These are phyloP conservation scores for Fundulus diaphanus DNA, from an alignment of 2,797 vertebrate species.

Conservation along the genomic window DNA sequence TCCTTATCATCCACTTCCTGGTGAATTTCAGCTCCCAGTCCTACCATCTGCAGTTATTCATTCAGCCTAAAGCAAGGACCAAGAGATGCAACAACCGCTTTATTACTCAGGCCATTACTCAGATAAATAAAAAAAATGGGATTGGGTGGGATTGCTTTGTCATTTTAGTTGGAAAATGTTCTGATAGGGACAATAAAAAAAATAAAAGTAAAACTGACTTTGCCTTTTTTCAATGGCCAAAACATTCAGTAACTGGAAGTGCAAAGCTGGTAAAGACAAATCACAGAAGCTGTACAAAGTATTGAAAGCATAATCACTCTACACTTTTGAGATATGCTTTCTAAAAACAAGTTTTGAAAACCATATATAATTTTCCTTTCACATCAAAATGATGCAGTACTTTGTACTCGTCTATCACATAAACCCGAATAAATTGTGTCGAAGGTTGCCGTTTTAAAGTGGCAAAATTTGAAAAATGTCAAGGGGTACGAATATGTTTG, in stretches of 20 bases:
- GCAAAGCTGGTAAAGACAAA: background rate
- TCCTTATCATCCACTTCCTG: no score
- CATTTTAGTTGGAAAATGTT: no score
- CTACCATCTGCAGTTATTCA: no score
- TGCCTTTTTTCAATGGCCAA: background rate
- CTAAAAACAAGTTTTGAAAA: background rate
- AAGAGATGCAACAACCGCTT: no score
- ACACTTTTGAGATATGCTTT: background rate
- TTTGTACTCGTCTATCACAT: background rate
- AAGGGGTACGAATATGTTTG: background rate
- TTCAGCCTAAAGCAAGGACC: no score
- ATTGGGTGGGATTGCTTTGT: no score
- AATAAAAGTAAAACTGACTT: background rate
- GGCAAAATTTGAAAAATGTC: background rate
- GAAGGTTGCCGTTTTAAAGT: background rate
- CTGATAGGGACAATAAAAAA: no score
- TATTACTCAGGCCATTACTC: no score
- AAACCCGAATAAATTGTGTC: background rate
- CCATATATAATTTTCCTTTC: background rate
- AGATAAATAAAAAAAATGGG: no score
- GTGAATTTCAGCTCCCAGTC: no score
- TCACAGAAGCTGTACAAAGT: background rate
- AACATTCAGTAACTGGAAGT: no score
- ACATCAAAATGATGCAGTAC: background rate
- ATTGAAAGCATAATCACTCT: background rate